Evolutionary conservation across 2,797 vertebrate genomes (phyloP).

Genomic region (Tokudaia muenninki): DNA sequence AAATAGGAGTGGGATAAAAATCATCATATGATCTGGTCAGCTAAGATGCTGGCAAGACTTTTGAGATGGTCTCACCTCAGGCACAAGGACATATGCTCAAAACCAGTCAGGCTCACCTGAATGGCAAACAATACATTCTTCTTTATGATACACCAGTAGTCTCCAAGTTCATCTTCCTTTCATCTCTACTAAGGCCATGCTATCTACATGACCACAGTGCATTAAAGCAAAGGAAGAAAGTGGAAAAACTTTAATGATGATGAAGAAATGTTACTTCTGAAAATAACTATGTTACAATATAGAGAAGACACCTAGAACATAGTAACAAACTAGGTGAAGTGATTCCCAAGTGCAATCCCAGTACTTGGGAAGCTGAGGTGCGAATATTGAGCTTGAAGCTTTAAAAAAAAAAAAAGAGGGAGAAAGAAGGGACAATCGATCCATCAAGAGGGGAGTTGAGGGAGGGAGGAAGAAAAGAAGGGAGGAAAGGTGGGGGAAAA

Average conservation of each 20-base stretch:
- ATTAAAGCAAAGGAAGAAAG: not conserved
- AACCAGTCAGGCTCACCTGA: not conserved
- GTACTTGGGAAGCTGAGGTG: not conserved
- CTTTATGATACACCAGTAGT: slow-evolving; percentile 20
- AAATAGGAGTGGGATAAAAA: not conserved
- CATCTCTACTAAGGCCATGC: slow-evolving; percentile 6
- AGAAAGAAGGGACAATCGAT: not conserved
- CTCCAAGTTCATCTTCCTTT: slow-evolving; percentile 1
- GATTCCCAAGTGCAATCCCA: not conserved
- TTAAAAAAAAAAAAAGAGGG: too few species aligned
- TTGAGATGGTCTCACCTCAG: not conserved
- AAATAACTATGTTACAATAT: not conserved
- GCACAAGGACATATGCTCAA: not conserved
- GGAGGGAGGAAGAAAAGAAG: too few species aligned
- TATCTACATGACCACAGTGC: not conserved
- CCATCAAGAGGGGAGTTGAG: not conserved
- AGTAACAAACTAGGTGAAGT: not conserved
- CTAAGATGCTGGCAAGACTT: not conserved
- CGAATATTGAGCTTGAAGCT: not conserved
- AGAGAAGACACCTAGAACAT: not conserved
- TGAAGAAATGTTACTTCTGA: not conserved
- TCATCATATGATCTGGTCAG: not conserved
- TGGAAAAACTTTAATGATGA: not conserved
- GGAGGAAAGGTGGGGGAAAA: too few species aligned
- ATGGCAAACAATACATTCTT: slow-evolving; percentile 5